Evolutionary conservation across 2,113 vertebrate genomes (phyloP).

Genomic region (Aegypius monachus): DNA sequence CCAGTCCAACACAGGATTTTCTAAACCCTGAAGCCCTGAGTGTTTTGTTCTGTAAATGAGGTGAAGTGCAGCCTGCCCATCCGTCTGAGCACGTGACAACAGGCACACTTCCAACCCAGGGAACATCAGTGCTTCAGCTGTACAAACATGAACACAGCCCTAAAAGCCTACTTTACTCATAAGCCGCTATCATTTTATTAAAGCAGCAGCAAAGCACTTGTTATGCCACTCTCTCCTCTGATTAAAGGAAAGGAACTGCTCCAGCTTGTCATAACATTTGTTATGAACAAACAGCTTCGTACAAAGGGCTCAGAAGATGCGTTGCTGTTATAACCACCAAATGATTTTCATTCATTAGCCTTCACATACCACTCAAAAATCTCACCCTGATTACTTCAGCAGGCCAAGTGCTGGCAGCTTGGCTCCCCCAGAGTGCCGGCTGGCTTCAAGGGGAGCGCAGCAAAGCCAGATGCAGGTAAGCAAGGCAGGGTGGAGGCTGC

Average conservation of each 20-base stretch:
- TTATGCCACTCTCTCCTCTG: slow-evolving; percentile 16
- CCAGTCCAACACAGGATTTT: neutral
- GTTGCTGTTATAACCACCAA: neutral
- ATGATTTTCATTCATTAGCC: slow-evolving; percentile 23
- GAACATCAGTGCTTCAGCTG: neutral
- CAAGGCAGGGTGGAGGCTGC: neutral
- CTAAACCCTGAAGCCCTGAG: neutral
- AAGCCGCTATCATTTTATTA: slow-evolving; percentile 11
- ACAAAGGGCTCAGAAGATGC: neutral
- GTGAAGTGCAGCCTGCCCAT: neutral
- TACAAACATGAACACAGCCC: neutral
- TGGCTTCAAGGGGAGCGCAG: neutral
- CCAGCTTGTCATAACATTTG: slow-evolving; percentile 41
- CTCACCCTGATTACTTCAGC: neutral
- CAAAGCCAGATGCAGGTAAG: neutral
- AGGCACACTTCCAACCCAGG: neutral
- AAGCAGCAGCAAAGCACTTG: slow-evolving; percentile 1
- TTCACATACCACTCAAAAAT: neutral
- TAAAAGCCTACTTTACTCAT: slow-evolving; percentile 21
- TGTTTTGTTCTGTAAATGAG: neutral
- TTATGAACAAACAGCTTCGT: slow-evolving; percentile 31
- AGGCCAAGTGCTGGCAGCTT: neutral
- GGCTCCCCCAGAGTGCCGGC: neutral
- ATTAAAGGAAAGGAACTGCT: slow-evolving; percentile 40
- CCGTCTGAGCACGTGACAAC: neutral